These are phyloP conservation scores for Oreochromis mossambicus DNA, from an alignment of 2,797 vertebrate species.

Conservation along the genomic window DNA sequence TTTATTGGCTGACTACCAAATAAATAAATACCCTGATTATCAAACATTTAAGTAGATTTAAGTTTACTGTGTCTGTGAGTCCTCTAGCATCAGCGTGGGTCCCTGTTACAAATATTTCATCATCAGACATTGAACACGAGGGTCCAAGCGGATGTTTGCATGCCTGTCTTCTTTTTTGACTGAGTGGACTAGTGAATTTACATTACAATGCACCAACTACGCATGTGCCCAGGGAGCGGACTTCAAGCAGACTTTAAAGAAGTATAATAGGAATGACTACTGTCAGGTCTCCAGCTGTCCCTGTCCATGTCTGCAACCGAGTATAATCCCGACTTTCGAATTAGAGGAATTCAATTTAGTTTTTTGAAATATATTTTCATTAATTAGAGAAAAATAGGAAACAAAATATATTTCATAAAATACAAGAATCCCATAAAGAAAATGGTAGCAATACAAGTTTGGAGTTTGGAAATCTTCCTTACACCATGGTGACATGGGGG, in stretches of 20 bases:
- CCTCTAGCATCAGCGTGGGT: rapidly evolving
- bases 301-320: not conserved
- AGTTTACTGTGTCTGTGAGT: not conserved
- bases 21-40: not conserved
- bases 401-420: not conserved
- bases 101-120: not conserved
- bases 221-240: not conserved
- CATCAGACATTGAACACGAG: not conserved
- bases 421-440: not conserved
- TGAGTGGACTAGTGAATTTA: not conserved
- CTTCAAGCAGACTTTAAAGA: not conserved
- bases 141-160: not conserved
- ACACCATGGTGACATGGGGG: not conserved
- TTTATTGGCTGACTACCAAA: not conserved
- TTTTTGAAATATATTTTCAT: not conserved
- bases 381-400: not conserved
- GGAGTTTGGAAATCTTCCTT: not conserved
- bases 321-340: not conserved
- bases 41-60: not conserved
- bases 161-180: not conserved
- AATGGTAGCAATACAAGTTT: not conserved
- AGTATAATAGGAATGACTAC: not conserved
- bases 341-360: not conserved
- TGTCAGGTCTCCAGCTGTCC: not conserved
- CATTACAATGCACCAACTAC: not conserved